Percentiles rank a stretch among this genome's conserved stretches.
phyloP scores from a whole-genome alignment of 2,888 invertebrate genomes.

The Panzeria rudis region DNA sequence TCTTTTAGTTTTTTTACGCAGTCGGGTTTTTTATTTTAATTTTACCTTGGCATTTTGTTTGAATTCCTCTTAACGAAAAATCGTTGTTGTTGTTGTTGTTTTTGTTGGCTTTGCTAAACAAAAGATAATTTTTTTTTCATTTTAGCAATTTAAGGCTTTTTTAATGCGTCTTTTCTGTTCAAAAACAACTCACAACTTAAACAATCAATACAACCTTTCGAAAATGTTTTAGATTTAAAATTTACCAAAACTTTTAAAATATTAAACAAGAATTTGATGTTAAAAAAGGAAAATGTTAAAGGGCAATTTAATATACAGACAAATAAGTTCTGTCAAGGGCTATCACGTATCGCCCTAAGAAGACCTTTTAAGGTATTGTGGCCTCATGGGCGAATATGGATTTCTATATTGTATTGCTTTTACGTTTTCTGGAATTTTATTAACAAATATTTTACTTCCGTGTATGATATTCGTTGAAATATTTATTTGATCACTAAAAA shows the following conservation, averaged over 20 bases:
- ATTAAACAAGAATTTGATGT: not conserved
- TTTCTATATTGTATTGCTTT: not conserved
- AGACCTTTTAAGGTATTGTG: not conserved
- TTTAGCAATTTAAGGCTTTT: not conserved
- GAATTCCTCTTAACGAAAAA: not conserved
- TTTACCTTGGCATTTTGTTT: conserved; percentile 8
- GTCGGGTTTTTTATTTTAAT: not conserved
- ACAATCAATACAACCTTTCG: not conserved
- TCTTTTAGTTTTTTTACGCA: no score
- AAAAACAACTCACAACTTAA: not conserved
- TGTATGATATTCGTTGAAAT: not conserved
- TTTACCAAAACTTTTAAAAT: not conserved
- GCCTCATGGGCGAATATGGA: not conserved
- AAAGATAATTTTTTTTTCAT: not conserved
- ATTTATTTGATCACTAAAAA: not conserved
- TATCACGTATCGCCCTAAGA: not conserved
- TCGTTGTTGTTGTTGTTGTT: not conserved
- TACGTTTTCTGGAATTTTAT: not conserved
- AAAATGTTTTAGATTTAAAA: not conserved
- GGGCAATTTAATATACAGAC: not conserved
- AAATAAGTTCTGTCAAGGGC: not conserved
- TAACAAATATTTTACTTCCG: not conserved
- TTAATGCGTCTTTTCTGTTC: not conserved
- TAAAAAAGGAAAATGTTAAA: not conserved
- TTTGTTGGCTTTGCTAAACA: no score